Base-by-base conservation (phyloP, 2,113 vertebrate species). In the Oceanodroma tethys region DNA sequence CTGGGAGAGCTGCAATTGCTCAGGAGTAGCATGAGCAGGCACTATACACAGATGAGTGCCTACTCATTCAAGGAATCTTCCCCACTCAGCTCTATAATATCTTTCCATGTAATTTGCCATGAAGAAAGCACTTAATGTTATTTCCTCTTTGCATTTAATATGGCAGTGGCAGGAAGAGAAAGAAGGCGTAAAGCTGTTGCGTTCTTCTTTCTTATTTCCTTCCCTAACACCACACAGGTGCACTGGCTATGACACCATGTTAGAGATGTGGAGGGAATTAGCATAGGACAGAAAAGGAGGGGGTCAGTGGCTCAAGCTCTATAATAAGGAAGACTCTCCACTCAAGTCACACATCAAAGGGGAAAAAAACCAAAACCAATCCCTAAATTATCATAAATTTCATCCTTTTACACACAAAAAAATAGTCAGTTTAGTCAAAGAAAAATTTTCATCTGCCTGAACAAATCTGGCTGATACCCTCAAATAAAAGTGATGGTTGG, bases 321-420 rank as follows among this genome's bases (percentile, higher is more conserved):
- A 1, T 11, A 40, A 25, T 13, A 56, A 32, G 23, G n/a, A 58
- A 63, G 22, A 40, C 30, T 72, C 11, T 59, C 22, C n/a, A 76
- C 2, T n/a, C 29, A 32, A 80, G 19, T 20, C 50, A 65, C 15
- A 56, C 0, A 2, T 52, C 38, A 83, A 68, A 81, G 5, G 9
- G 15, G 0, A 11, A 29, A 38, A 45, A 56, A 45, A 0, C 7
- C 15, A n/a, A 66, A 74, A 10, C 5, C 9, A 70, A 42, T 7
- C 7, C 15, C 4, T 48, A 65, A 92, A 50, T 52, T 70, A 50
- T 40, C 27, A 50, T 10, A 25, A 36, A 32, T 60, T 14, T 73
- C 11, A 32, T 75, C 20, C 8, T 66, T 92, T 62, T 75, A 14
- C 7, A 62, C 7, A 48, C 4, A 81, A 81, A 81, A 81, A 79